Base-by-base conservation (phyloP, 2,113 vertebrate species). In the Bombycilla garrulus region DNA sequence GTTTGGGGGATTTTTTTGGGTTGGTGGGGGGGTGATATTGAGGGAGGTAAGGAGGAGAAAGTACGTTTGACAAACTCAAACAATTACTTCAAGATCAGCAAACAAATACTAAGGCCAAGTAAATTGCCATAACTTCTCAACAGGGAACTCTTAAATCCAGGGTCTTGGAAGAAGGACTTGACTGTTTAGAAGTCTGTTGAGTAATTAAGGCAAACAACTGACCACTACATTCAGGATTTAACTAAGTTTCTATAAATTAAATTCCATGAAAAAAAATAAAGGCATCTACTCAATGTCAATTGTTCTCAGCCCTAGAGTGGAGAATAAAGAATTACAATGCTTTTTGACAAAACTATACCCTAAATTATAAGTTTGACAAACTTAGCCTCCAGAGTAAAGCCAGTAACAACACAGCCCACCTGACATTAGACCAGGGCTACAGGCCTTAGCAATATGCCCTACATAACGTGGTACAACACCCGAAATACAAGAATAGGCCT, bases 381-480 rank as follows among this genome's bases (percentile, higher is more conserved):
- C 67, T 76, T 10, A 80, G 24, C 36, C 24, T 77, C 45, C 40
- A 56, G 14, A 65, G 19, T 25, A 65, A 69, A 69, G 47, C 15
- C 47, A 58, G 5, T 6, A 72, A n/a, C 10, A 90, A 38, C 8
- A 76, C 0, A 83, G 35, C 12, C 62, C 48, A 47, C 12, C 3
- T 11, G 28, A 31, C 44, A 47, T 3, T 57, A 81, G 61, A 61
- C 10, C 36, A 38, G 25, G 35, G 24, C 40, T 56, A 47, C 8
- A 86, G 31, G 53, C 35, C 54, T 50, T 15, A 24, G 33, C 58
- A 88, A 69, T 5, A 56, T 5, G 15, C 19, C 5, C 38, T 66
- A 7, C 0, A 5, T 12, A 66, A 71, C 0, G 5, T 4, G 21
- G 26, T 17, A 40, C 26, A 50, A 83, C 7, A 67, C 3, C 10